Conservation (phyloP, 1,140 invertebrate genomes). For the Drosophila ironensis region DNA sequence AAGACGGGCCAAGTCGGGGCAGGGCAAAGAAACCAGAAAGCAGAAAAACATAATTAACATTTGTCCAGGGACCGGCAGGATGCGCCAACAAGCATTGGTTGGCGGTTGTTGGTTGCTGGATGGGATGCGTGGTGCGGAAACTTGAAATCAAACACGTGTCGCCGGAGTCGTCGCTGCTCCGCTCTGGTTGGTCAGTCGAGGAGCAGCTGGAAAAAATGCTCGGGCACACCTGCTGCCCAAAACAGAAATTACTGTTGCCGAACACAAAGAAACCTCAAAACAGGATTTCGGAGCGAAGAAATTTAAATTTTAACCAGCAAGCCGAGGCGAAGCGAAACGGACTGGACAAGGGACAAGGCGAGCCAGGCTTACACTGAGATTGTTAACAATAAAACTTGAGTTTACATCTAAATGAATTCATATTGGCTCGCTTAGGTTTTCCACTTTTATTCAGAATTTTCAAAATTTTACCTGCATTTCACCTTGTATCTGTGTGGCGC, state of each 20-base stretch:
- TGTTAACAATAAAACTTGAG: background rate
- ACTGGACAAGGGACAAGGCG: background rate
- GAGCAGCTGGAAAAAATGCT: slow-evolving; percentile 54
- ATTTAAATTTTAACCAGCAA: slow-evolving; percentile 66
- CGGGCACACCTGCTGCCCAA: slow-evolving; percentile 67
- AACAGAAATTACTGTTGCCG: slow-evolving; percentile 65
- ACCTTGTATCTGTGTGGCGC: no score
- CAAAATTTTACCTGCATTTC: no score
- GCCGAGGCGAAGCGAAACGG: slow-evolving; percentile 10
- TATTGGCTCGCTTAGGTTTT: no score
- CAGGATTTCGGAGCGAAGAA: slow-evolving; percentile 60
- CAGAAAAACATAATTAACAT: slow-evolving; percentile 66
- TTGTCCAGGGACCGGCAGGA: slow-evolving; percentile 19
- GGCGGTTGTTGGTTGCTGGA: no score
- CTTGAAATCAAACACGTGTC: slow-evolving; percentile 80
- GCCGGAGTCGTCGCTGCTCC: slow-evolving; percentile 31
- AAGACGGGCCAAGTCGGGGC: no score
- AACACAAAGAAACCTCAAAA: slow-evolving; percentile 44
- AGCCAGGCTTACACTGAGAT: slow-evolving; percentile 7
- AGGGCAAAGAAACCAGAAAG: slow-evolving; percentile 30
- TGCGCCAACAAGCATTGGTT: no score
- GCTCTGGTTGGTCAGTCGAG: slow-evolving; percentile 65
- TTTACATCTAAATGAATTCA: no score
- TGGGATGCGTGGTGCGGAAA: slow-evolving; percentile 59
- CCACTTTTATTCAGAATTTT: no score